These are phyloP conservation scores for Crocidura indochinensis DNA, from an alignment of 2,797 vertebrate species.

Conservation along the genomic window DNA sequence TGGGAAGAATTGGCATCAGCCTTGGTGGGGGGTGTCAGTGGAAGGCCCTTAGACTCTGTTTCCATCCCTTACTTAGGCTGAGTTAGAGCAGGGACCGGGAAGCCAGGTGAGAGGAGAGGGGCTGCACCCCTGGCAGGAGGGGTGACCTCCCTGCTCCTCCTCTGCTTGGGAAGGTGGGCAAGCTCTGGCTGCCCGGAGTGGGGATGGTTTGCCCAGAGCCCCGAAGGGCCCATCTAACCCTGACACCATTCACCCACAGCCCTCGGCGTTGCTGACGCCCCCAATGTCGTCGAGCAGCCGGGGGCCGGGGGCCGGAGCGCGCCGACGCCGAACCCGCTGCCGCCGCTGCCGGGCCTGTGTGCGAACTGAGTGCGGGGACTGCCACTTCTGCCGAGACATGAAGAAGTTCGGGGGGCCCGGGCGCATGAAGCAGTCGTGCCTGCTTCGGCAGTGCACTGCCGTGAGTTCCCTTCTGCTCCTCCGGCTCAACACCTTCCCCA, in stretches of 20 bases:
- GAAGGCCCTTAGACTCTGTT: no score
- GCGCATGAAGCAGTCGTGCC: constrained; percentile 97
- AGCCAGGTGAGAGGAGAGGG: constrained; percentile 5
- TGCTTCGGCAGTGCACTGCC: constrained; percentile 96
- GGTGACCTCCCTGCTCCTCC: constrained; percentile 2
- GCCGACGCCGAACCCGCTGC: constrained; percentile 96
- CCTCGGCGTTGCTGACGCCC: constrained; percentile 89
- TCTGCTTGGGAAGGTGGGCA: background rate
- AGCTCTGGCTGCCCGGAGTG: constrained; percentile 17
- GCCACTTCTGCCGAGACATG: constrained; percentile 98
- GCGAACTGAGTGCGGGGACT: constrained; percentile 96
- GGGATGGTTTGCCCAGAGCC: background rate
- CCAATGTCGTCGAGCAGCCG: constrained; percentile 96
- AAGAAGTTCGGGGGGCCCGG: constrained; percentile 97
- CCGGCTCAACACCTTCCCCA: background rate
- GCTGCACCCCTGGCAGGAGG: background rate
- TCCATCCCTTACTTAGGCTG: no score
- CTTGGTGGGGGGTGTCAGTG: no score
- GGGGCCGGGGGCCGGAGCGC: constrained; percentile 94
- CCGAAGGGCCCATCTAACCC: constrained; percentile 36
- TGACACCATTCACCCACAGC: constrained; percentile 73
- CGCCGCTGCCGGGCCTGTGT: constrained; percentile 97
- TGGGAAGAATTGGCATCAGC: no score
- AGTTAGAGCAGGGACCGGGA: background rate
- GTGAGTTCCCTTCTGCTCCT: constrained; percentile 87